These are phyloP conservation scores for Leptinotarsa lineolata DNA, from an alignment of 1,140 invertebrate species.

Conservation along the genomic window DNA sequence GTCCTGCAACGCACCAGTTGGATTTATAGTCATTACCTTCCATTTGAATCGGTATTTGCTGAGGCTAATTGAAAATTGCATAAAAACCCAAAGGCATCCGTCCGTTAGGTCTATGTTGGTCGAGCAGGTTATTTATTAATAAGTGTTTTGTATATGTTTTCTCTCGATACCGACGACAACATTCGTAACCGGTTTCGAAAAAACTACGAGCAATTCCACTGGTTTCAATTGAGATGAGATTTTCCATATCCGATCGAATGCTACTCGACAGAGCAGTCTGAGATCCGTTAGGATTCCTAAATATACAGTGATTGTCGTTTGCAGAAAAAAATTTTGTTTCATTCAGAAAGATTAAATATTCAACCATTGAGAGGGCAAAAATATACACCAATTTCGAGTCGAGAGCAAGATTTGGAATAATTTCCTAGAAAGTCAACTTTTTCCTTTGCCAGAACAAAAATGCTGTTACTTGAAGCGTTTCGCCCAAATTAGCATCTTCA, in stretches of 20 bases:
- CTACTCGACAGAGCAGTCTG: too few species aligned
- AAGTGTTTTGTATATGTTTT: constrained; percentile 35
- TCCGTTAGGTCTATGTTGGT: constrained; percentile 32
- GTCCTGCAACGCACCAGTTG: constrained; percentile 18
- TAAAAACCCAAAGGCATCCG: constrained; percentile 39
- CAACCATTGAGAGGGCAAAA: too few species aligned
- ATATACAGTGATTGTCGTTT: too few species aligned
- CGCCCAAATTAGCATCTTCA: too few species aligned
- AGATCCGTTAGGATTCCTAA: too few species aligned
- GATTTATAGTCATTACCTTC: constrained; percentile 38
- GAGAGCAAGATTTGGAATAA: too few species aligned
- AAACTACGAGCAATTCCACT: constrained; percentile 17
- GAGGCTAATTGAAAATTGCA: constrained; percentile 39
- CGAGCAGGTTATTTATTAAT: constrained; percentile 39
- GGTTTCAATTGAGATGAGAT: constrained; percentile 25
- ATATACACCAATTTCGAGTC: too few species aligned
- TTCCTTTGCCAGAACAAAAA: too few species aligned
- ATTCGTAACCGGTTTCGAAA: constrained; percentile 27
- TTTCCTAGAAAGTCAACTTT: too few species aligned
- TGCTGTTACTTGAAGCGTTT: too few species aligned
- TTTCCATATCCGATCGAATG: constrained; percentile 15
- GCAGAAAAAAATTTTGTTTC: too few species aligned
- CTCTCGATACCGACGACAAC: constrained; percentile 12
- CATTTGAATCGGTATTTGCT: constrained; percentile 40
- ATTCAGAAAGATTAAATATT: too few species aligned